Base-by-base conservation (phyloP, 2,888 invertebrate species). In the Caenorhabditis wallacei region DNA sequence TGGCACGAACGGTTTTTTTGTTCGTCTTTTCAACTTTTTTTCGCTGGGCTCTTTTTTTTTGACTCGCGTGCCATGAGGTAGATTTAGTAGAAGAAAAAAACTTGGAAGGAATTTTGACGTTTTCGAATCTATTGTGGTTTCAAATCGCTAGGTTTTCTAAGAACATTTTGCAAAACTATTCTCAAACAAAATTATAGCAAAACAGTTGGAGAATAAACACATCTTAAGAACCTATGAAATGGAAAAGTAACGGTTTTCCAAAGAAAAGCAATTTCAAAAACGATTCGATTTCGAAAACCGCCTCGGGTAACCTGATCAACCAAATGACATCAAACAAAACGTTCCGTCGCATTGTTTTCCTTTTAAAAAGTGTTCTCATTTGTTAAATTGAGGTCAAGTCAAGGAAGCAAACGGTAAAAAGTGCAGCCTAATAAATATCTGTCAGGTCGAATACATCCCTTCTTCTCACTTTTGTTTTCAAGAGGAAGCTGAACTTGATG, bases 361-460 rank as follows among this genome's bases (percentile, higher is more conserved):
- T 63, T 40, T 56, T 56, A 37, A 48, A 57, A 57, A 56, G 66
- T 57, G 75, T 74, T 74, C 51, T 61, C 54, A 53, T 63, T 63
- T 63, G 63, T 11, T 10, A 66, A 64, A 56, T 66, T 56, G 63
- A 72, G 71, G 71, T 72, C 71, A 72, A n/a, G 61, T 53, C 30
- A 64, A n/a, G 64, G 64, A 74, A 74, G 22, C 18, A 35, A 48
- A 11, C 11, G 37, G 20, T 5, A 70, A 59, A 63, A 75, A 66
- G 75, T 75, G 75, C 75, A 75, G 54, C 24, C 35, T 66, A 46
- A 75, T 75, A 75, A 75, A 75, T 74, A 57, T 54, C 72, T 20
- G 30, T 48, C 26, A 13, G 64, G 13, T 48, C 48, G 64, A 18
- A 30, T 18, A 48, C 18, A 26, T 64, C 20, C n/a, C 24, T 48